phyloP scores from a whole-genome alignment of 2,888 invertebrate genomes.

The Cantharis rustica region DNA sequence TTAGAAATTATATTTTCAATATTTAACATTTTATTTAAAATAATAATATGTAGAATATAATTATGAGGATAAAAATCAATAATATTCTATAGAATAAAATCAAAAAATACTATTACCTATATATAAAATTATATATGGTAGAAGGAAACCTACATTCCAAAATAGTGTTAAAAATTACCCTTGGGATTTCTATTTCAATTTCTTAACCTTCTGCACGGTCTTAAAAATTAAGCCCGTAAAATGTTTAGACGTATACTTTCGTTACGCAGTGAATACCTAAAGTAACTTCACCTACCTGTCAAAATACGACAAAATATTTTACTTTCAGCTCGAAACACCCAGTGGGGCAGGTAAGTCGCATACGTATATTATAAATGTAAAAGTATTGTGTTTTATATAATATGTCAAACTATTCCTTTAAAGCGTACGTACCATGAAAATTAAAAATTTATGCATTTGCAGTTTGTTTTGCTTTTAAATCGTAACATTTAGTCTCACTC shows the following conservation, averaged over 20 bases:
- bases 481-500: neutral
- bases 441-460: conserved; percentile 15
- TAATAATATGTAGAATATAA: too few relatives aligned
- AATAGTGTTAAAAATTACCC: neutral
- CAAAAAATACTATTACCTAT: too few relatives aligned
- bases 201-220: neutral
- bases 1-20: too few relatives aligned
- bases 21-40: too few relatives aligned
- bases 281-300: conserved; percentile 44
- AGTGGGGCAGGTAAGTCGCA: conserved; percentile 9
- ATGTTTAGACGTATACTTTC: conserved; percentile 15
- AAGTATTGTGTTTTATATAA: neutral
- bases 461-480: neutral
- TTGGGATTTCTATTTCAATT: neutral
- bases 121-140: neutral
- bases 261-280: conserved; percentile 38
- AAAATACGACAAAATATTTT: conserved; percentile 50
- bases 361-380: neutral
- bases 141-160: neutral
- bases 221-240: conserved; percentile 7
- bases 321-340: conserved; percentile 29
- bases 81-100: too few relatives aligned
- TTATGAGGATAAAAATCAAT: too few relatives aligned
- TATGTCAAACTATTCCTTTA: neutral
- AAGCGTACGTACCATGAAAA: conserved; percentile 14